phyloP scores from a whole-genome alignment of 2,888 invertebrate species.

The Ormyrus thymus region DNA sequence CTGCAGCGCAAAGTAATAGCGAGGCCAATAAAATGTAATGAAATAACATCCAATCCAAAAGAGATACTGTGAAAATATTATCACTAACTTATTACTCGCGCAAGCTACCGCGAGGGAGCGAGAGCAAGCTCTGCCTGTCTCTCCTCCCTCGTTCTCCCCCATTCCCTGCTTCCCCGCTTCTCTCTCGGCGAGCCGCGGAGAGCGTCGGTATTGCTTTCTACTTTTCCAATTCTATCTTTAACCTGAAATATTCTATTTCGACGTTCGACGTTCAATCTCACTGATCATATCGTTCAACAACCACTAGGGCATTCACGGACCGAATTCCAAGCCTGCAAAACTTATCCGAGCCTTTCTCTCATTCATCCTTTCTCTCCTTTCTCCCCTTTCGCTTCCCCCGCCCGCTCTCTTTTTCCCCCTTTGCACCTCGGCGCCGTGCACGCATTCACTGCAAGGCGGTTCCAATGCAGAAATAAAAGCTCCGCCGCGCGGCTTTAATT shows the following conservation, averaged over 20 bases:
- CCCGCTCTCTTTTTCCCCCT: not conserved
- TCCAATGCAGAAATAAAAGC: constrained; percentile 2
- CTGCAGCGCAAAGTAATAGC: constrained; percentile 69
- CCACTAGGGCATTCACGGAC: constrained; percentile 41
- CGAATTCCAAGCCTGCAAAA: constrained; percentile 39
- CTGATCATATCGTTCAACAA: constrained; percentile 53
- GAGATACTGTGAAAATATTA: constrained; percentile 74
- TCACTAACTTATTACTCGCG: constrained; percentile 73
- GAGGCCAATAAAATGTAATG: constrained; percentile 72
- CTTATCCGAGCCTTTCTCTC: constrained; percentile 36
- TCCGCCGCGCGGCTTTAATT: constrained; percentile 33
- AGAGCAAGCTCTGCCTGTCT: constrained; percentile 25
- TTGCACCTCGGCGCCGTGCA: not conserved
- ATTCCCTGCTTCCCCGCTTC: constrained; percentile 10
- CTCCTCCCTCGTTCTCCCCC: constrained; percentile 39
- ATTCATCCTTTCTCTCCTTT: constrained; percentile 28
- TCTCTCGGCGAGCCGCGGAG: not conserved
- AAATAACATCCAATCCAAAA: constrained; percentile 72
- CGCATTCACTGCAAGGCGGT: not conserved
- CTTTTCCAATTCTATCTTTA: constrained; percentile 56
- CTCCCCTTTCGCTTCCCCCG: not conserved
- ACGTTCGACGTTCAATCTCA: constrained; percentile 52
- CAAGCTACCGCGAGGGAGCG: constrained; percentile 26
- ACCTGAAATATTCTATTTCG: constrained; percentile 55
- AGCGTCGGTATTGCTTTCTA: constrained; percentile 52